Evolutionary conservation across 2,113 vertebrate genomes (phyloP).

Genomic region (Microcebus lehilahytsara): DNA sequence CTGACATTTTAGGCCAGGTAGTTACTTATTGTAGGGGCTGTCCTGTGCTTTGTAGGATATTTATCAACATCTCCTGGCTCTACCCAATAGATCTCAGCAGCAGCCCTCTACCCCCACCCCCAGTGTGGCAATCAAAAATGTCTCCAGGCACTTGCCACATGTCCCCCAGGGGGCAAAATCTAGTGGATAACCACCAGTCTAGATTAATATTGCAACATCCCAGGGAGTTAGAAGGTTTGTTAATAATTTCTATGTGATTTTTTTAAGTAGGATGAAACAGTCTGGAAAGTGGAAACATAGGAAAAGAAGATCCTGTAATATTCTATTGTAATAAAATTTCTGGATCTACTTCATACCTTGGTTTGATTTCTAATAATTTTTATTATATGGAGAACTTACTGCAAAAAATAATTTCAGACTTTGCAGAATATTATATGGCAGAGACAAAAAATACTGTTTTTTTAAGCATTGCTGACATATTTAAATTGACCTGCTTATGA

Average conservation of each 20-base stretch:
- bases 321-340: neutral
- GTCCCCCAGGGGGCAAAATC: neutral
- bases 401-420: neutral
- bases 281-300: neutral
- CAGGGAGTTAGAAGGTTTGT: neutral
- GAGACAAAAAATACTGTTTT: neutral
- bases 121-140: neutral
- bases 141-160: neutral
- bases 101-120: fast-evolving
- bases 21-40: neutral
- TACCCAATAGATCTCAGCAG: neutral
- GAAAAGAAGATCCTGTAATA: neutral
- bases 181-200: neutral
- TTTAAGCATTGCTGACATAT: neutral
- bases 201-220: neutral
- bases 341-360: neutral
- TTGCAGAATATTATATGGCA: neutral
- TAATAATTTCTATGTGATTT: neutral
- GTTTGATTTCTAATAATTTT: neutral
- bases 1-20: neutral
- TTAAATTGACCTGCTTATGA: neutral
- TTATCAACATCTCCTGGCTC: neutral
- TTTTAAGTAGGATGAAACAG: neutral
- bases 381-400: neutral
- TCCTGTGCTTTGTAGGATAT: neutral